Conservation (phyloP, 1,140 invertebrate species). For the Lamellibrachia luymesi region DNA sequence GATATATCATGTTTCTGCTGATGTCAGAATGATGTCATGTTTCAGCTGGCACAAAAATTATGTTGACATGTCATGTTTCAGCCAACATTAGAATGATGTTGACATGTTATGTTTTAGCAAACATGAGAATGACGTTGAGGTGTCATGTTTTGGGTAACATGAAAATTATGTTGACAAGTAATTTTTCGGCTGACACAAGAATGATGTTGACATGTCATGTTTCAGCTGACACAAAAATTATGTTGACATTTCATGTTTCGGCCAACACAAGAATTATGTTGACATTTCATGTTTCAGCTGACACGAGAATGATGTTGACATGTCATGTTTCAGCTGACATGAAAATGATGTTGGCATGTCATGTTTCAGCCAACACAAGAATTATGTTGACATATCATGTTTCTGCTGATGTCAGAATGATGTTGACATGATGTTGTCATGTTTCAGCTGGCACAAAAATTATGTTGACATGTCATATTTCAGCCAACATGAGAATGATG, state of each 20-base stretch:
- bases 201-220: background rate
- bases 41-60: too few relatives aligned
- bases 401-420: background rate
- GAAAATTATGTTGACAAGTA: background rate
- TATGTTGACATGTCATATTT: too few relatives aligned
- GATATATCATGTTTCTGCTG: too few relatives aligned
- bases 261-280: background rate
- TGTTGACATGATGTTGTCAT: background rate
- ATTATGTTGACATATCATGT: background rate
- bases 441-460: background rate
- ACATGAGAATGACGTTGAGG: background rate
- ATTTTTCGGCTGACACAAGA: background rate
- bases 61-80: too few relatives aligned
- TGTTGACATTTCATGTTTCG: background rate
- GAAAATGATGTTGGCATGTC: background rate
- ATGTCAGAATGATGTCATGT: too few relatives aligned
- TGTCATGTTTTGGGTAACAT: background rate
- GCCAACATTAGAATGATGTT: background rate
- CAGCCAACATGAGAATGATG: background rate
- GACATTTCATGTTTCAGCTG: background rate
- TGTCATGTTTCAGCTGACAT: background rate
- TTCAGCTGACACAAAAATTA: background rate
- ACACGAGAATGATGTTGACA: background rate
- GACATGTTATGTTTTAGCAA: background rate
- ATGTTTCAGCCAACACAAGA: background rate